Conservation (phyloP, 2,797 vertebrate species). For the Tokudaia muenninki region DNA sequence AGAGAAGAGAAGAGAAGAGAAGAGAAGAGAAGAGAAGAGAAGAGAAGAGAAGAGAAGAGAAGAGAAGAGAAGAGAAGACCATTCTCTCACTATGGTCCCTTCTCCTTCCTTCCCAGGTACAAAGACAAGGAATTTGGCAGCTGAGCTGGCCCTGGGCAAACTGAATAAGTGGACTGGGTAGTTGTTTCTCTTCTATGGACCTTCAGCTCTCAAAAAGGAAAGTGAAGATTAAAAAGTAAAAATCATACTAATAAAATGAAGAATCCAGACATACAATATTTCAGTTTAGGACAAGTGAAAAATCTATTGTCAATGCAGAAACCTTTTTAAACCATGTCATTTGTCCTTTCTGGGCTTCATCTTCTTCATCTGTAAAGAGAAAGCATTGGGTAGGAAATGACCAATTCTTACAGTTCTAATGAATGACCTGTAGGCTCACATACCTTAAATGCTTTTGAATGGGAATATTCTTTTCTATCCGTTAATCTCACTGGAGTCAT, state of each 20-base stretch:
- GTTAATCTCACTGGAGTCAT: background rate
- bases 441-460: background rate
- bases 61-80: background rate
- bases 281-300: background rate
- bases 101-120: slow-evolving; percentile 20
- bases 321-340: background rate
- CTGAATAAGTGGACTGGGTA: background rate
- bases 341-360: background rate
- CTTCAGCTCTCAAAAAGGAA: background rate
- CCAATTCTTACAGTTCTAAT: background rate
- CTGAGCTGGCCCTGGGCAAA: background rate
- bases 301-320: slow-evolving; percentile 4
- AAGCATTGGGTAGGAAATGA: background rate
- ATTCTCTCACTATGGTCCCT: background rate
- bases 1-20: too few relatives aligned
- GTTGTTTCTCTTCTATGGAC: slow-evolving; percentile 16
- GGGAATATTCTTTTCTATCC: background rate
- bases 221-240: background rate
- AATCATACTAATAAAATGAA: slow-evolving; percentile 21
- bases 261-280: background rate
- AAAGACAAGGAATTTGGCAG: background rate
- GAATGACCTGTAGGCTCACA: background rate
- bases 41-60: background rate
- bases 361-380: slow-evolving; percentile 7
- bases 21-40: too few relatives aligned